A percentile compares a stretch with the other conserved stretches of the same genome.
Conservation (phyloP, 2,888 invertebrate species). For the Brenthis hecate region DNA sequence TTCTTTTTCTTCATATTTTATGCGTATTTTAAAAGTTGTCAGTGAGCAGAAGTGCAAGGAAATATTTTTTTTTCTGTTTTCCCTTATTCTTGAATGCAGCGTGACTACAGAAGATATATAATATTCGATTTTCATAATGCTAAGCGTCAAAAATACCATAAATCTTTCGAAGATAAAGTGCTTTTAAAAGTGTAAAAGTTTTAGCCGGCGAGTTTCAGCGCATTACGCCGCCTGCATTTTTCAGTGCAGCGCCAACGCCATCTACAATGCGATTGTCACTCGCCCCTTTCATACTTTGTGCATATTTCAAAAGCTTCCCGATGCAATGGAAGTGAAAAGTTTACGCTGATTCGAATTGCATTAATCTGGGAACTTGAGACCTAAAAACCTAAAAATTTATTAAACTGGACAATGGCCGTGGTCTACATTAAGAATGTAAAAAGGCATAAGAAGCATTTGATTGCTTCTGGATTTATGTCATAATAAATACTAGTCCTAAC, state of each 20-base stretch:
- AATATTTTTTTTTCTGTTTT: not conserved
- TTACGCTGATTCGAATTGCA: conserved; percentile 23
- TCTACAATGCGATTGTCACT: conserved; percentile 37
- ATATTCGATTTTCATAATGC: conserved; percentile 27
- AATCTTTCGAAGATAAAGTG: conserved; percentile 56
- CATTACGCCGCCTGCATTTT: conserved; percentile 31
- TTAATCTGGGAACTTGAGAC: conserved; percentile 12
- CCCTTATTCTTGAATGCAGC: not conserved
- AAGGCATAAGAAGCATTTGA: too few species aligned
- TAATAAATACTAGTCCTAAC: too few species aligned
- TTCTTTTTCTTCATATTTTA: too few species aligned
- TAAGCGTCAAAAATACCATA: conserved; percentile 51
- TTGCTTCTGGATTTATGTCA: too few species aligned
- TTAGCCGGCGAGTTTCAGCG: conserved; percentile 41
- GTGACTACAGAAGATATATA: conserved; percentile 2
- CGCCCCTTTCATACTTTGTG: conserved; percentile 32
- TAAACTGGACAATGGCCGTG: not conserved
- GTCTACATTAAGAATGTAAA: too few species aligned
- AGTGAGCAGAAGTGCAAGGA: not conserved
- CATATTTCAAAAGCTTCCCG: conserved; percentile 34
- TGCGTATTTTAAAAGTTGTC: not conserved
- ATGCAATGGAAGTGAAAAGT: conserved; percentile 30
- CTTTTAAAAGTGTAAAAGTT: conserved; percentile 51
- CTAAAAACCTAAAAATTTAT: not conserved
- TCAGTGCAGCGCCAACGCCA: conserved; percentile 27